Conservation (phyloP, 2,113 vertebrate species). For the Oxyruncus cristatus region DNA sequence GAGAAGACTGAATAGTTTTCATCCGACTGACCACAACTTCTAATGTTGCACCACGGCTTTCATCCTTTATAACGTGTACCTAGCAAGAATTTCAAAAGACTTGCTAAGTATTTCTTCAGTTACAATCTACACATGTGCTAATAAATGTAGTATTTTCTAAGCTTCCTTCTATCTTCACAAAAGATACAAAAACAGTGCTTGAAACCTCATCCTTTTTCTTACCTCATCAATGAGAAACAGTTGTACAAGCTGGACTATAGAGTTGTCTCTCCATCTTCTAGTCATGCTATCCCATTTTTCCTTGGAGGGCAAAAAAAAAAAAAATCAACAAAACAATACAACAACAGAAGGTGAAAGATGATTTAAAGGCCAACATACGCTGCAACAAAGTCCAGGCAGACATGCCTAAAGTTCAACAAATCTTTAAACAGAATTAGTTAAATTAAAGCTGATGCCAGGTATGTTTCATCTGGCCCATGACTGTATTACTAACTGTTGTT, state of each 20-base stretch:
- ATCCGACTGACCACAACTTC: slow-evolving; percentile 97
- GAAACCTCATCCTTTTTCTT: neutral
- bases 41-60: slow-evolving; percentile 90
- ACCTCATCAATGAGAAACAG: slow-evolving; percentile 97
- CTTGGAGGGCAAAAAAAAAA: slow-evolving; percentile 66
- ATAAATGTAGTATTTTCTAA: neutral
- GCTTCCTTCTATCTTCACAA: neutral
- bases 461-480: neutral
- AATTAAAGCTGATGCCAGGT: neutral
- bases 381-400: neutral
- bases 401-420: neutral
- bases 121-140: neutral
- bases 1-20: slow-evolving; percentile 87
- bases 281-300: slow-evolving; percentile 99
- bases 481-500: neutral
- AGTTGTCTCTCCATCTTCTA: slow-evolving; percentile 94
- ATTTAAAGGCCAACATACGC: neutral
- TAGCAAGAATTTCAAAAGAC: slow-evolving; percentile 49
- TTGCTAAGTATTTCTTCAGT: neutral
- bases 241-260: slow-evolving; percentile 88
- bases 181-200: slow-evolving; percentile 1
- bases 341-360: neutral
- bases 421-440: neutral
- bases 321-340: neutral
- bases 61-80: slow-evolving; percentile 94